Evolutionary conservation across 1,140 invertebrate genomes (phyloP).

Genomic region (Lasioglossum baleicum): DNA sequence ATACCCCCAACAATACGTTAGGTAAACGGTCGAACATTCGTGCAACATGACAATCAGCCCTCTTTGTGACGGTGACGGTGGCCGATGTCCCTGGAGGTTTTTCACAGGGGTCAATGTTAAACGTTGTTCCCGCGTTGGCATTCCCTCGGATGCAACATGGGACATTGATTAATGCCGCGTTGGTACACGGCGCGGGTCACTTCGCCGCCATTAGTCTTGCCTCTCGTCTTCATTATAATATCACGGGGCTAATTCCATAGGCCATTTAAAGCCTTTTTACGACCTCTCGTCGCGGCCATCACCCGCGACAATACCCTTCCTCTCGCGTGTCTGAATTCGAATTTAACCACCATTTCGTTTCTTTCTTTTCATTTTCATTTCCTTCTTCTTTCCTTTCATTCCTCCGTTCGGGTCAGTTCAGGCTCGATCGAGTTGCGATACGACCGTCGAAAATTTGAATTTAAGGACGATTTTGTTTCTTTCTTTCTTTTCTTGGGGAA

Average conservation of each 20-base stretch:
- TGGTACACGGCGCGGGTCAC: constrained; percentile 47
- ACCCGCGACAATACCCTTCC: constrained; percentile 23
- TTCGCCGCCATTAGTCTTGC: constrained; percentile 64
- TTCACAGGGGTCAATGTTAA: constrained; percentile 48
- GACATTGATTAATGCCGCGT: constrained; percentile 66
- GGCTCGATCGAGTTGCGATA: too few species aligned
- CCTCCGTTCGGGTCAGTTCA: too few species aligned
- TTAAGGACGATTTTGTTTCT: too few species aligned
- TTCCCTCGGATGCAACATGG: constrained; percentile 38
- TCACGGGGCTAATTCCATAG: constrained; percentile 58
- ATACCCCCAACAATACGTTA: too few species aligned
- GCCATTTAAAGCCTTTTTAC: constrained; percentile 52
- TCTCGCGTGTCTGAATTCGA: constrained; percentile 7
- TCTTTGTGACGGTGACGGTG: constrained; percentile 46
- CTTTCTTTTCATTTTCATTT: too few species aligned
- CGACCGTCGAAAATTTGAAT: too few species aligned
- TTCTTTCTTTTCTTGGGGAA: too few species aligned
- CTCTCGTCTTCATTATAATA: constrained; percentile 66
- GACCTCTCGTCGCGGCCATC: constrained; percentile 35
- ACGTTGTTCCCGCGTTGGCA: constrained; percentile 48
- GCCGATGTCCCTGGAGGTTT: constrained; percentile 44
- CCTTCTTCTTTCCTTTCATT: too few species aligned
- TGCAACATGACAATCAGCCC: too few species aligned
- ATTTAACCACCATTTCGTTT: too few species aligned
- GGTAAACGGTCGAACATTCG: too few species aligned